phyloP scores from a whole-genome alignment of 2,113 vertebrate species.

The Recurvirostra avosetta region DNA sequence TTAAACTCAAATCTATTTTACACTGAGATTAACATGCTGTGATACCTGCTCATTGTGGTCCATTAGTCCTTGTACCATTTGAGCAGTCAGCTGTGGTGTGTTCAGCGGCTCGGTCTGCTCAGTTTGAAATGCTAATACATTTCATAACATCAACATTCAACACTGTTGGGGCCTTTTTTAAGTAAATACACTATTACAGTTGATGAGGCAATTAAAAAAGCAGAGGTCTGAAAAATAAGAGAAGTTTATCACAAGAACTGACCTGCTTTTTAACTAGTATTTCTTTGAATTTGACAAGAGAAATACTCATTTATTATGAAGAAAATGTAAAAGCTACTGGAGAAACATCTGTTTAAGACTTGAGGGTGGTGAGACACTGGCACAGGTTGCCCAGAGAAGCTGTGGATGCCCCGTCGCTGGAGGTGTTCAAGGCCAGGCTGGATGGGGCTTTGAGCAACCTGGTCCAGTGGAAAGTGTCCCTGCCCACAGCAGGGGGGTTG shows the following conservation, averaged over 20 bases:
- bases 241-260: not conserved
- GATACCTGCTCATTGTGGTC: conserved; percentile 24
- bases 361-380: not conserved
- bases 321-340: not conserved
- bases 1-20: conserved; percentile 54
- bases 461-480: not conserved
- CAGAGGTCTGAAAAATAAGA: not conserved
- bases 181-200: not conserved
- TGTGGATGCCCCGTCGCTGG: not conserved
- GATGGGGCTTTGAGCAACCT: not conserved
- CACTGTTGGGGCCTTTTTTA: not conserved
- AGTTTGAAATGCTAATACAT: not conserved
- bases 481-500: not conserved
- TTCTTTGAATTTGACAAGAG: not conserved
- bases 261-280: not conserved
- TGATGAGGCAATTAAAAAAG: not conserved
- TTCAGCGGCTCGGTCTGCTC: not conserved
- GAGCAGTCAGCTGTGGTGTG: not conserved
- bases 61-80: not conserved
- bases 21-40: conserved; percentile 18
- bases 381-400: not conserved
- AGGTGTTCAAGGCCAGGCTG: not conserved
- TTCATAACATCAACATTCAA: not conserved
- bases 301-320: not conserved
- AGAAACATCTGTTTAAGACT: not conserved